Base-by-base conservation (phyloP, 2,888 invertebrate genomes). In the Tiliacea citrago region DNA sequence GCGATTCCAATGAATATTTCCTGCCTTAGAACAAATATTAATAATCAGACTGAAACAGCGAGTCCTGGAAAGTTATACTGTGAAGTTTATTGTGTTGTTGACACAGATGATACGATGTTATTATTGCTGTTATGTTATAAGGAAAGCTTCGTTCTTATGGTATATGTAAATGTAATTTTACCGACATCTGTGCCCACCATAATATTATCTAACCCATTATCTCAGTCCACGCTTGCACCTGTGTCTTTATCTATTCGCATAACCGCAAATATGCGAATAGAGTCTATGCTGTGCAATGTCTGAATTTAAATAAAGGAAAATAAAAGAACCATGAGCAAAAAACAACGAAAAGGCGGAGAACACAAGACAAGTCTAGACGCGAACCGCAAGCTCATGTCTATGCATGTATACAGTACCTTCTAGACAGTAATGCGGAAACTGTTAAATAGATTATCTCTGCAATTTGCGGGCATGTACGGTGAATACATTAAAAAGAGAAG, bases 111-210 rank as follows among this genome's bases (percentile, higher is more conserved):
- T 63, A 63, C 39, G n/a, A 39, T 29, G 61, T 45, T 58, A 55
- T 66, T 57, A 69, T 57, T 39, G 35, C 63, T 45, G 29, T 53
- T 57, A 39, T 67, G 6, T 24, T 55, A 47, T 49, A 60, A 55
- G n/a, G 63, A 49, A 65, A 69, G 49, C 42, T 53, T 47, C 29
- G 24, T 53, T 66, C 61, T 58, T 62, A 77, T 47, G 51, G 69
- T n/a, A n/a, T n/a, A 77, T 66, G 53, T 42, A 66, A 79, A 77
- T 66, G 57, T 78, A 82, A 62, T 78, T 58, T 78, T 58, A 42
- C 45, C 24, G 24, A 67, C 66, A 51, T 65, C 63, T 77, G 83
- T 24, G 51, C 42, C 60, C 18, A 51, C 21, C n/a, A 16, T 45
- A 45, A 61, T 55, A 58, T 67, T 65, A 81, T 68, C 12, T 63